These are phyloP conservation scores for Chloroceryle inda DNA, from an alignment of 2,797 vertebrate genomes.

Conservation along the genomic window DNA sequence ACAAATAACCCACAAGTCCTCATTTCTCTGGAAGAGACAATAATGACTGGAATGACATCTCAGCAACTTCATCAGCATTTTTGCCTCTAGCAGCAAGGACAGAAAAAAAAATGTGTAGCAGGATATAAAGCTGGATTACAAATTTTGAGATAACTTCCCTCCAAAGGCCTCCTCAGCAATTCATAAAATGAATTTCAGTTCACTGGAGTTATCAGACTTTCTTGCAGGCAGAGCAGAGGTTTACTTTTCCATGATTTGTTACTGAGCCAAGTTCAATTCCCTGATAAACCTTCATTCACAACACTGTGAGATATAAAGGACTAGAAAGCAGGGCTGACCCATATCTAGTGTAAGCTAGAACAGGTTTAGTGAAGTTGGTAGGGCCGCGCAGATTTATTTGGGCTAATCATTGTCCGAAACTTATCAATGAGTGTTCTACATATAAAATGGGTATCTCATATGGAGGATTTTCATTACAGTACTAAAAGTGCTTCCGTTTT, in stretches of 20 bases:
- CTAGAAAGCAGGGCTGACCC: background rate
- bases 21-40: background rate
- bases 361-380: background rate
- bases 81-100: background rate
- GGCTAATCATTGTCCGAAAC: background rate
- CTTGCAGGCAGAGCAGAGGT: background rate
- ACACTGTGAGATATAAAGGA: background rate
- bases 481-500: background rate
- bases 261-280: background rate
- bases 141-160: background rate
- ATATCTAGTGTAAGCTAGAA: background rate
- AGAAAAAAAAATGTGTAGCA: background rate
- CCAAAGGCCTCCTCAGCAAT: background rate
- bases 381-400: background rate
- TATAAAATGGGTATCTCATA: background rate
- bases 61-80: background rate
- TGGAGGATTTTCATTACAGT: background rate
- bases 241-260: background rate
- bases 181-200: background rate
- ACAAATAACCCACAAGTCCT: background rate
- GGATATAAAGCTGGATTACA: conserved; percentile 2
- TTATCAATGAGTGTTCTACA: background rate
- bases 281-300: background rate
- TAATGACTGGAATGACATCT: background rate
- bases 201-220: background rate